Evolutionary conservation across 1,140 invertebrate genomes (phyloP).

Genomic region (Lepidurus arcticus): DNA sequence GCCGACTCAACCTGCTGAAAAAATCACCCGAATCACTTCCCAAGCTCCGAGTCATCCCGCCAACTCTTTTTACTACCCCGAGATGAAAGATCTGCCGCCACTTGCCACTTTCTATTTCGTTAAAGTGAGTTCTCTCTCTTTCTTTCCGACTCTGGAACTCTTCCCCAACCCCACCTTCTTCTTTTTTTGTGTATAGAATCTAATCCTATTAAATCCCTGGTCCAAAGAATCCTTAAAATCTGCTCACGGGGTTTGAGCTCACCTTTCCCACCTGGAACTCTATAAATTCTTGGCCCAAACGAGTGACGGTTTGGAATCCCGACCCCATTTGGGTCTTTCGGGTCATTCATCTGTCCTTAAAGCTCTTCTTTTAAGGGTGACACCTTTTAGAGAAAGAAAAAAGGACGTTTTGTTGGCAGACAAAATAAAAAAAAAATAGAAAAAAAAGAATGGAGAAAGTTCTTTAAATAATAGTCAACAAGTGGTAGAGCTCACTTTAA

Average conservation of each 20-base stretch:
- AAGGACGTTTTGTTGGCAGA: background rate
- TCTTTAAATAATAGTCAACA: no score
- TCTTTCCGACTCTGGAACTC: background rate
- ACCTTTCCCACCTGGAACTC: background rate
- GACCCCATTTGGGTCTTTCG: background rate
- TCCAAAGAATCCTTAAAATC: background rate
- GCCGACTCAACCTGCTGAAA: constrained; percentile 47
- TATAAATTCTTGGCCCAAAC: background rate
- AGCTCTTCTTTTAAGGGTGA: background rate
- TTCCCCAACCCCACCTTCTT: background rate
- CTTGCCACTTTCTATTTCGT: constrained; percentile 48
- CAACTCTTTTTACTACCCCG: constrained; percentile 56
- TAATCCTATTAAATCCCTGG: background rate
- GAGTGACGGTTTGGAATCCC: background rate
- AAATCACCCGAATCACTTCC: constrained; percentile 54
- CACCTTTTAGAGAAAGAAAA: background rate
- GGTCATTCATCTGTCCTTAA: background rate
- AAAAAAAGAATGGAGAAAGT: no score
- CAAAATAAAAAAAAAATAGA: background rate
- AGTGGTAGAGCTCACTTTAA: no score
- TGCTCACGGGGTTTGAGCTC: background rate
- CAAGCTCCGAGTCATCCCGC: constrained; percentile 50
- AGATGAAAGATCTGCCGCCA: constrained; percentile 48
- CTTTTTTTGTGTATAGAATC: background rate
- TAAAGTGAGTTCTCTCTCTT: constrained; percentile 38